These are phyloP conservation scores for Drosophila helvetica DNA, from an alignment of 2,888 invertebrate species.

Conservation along the genomic window DNA sequence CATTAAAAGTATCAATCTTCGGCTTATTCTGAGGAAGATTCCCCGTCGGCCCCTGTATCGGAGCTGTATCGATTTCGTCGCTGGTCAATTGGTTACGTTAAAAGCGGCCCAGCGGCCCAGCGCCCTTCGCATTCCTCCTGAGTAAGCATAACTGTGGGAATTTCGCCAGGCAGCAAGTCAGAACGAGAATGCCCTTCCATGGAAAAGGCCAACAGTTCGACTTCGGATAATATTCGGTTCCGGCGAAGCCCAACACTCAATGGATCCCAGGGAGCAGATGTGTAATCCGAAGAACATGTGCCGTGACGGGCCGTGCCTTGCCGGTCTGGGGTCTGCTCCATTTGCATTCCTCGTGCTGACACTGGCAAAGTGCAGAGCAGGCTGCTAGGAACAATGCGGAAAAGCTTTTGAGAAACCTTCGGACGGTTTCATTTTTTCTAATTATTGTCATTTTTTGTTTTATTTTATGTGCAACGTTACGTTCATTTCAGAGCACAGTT, in stretches of 20 bases:
- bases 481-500: constrained; percentile 61
- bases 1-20: constrained; percentile 16
- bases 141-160: constrained; percentile 61
- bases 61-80: constrained; percentile 50
- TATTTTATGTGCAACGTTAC: constrained; percentile 67
- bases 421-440: constrained; percentile 70
- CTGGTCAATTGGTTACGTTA: constrained; percentile 5
- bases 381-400: constrained; percentile 57
- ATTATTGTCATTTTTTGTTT: constrained; percentile 71
- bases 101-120: background rate
- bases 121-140: constrained; percentile 37
- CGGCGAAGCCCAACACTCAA: constrained; percentile 51
- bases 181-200: constrained; percentile 48
- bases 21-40: constrained; percentile 29
- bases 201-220: constrained; percentile 40
- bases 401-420: constrained; percentile 71
- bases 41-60: constrained; percentile 5
- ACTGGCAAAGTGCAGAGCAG: constrained; percentile 29
- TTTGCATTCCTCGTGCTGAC: constrained; percentile 34
- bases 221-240: constrained; percentile 65
- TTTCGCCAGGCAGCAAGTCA: constrained; percentile 5
- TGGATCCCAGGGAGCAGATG: constrained; percentile 14
- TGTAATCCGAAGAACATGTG: constrained; percentile 38
- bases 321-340: constrained; percentile 7
- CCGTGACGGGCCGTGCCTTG: background rate